Base-by-base conservation (phyloP, 2,888 invertebrate species). In the Drosophila algonquin region DNA sequence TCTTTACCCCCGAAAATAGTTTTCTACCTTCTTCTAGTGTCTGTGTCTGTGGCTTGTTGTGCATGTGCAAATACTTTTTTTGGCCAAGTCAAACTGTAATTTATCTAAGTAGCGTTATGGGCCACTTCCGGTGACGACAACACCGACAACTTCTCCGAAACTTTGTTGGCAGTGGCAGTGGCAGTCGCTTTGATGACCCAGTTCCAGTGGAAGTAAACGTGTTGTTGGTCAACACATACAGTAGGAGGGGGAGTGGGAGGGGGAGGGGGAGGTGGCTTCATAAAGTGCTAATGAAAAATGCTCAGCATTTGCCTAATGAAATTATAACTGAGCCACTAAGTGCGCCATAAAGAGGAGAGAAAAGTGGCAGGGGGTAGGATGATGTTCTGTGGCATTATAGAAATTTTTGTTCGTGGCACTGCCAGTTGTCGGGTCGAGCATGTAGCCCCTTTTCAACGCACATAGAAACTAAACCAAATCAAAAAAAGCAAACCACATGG, bases 281-380 rank as follows among this genome's bases (percentile, higher is more conserved):
- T 61, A 55, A 78, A 86, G 74, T 87, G 85, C 90, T 89, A 89
- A 89, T 89, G 85, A 89, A 89, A 90, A 87, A 76, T 80, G 77
- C 67, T 89, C 78, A 81, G 70, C 82, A 81, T 85, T 80, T 79
- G 83, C 89, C 75, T 90, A 90, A 89, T 89, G 80, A 90, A 89
- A 87, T 87, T 81, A 89, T 87, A 72, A 72, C 76, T 53, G 62
- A 76, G 60, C 71, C 70, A 77, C 87, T 89, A 87, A 87, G 82
- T 87, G 82, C 62, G 68, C 68, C 63, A 64, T 55, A 53, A 55
- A 52, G 55, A 60, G 61, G 24, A 55, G 61, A 18, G 44, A 7
- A 30, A n/a, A 18, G 32, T 30, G 21, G 9, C 3, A 14, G 27
- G 21, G 30, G n/a, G 8, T 16, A 24, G 32, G 18, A 21, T 47